Evolutionary conservation across 2,113 vertebrate genomes (phyloP), one percentile per base, ranked within the genome.

Genomic region (Elephantulus edwardii): DNA sequence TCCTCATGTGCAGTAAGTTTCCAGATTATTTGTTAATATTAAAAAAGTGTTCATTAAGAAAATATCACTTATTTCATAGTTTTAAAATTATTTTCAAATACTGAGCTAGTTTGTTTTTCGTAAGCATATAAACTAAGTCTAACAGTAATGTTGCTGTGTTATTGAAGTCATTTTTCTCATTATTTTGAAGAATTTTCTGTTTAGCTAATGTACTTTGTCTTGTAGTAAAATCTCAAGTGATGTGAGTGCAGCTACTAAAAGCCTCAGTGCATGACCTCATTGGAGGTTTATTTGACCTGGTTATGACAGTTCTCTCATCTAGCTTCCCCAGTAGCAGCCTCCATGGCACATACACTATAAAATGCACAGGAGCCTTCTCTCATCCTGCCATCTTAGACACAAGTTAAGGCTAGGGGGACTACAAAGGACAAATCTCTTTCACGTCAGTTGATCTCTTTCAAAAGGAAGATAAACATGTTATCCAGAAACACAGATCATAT

Each of bases 251-350:
- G 58, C 85, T 54, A 71, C 62, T 64, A 44, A 83, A 68, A 92
- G 56, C 30, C 42, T n/a, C 8, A 50, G 75, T 8, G 62, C 88
- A 48, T 82, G 10, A 81, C 62, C 85, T 80, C n/a, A 5, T 75
- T 75, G 60, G 87, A 42, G 80, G 48, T 79, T 94, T 89, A 83
- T 92, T 68, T 88, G 85, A 60, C 90, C 91, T 94, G 72, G 66
- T 91, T 90, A 92, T 91, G 64, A 60, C 58, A n/a, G 33, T 90
- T 87, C 84, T 93, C 90, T 95, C 86, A 90, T 86, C 66, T 19
- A 72, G 86, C n/a, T 12, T 86, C 66, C 89, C 70, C 66, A 78
- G 82, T 44, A 75, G 85, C 44, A 35, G 72, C 20, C 35, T 87
- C 54, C 16, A 70, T 40, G 26, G 86, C 60, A 5, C 0, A 1